Evolutionary conservation across 2,888 invertebrate species (phyloP).

Genomic region (Oegoconia quadripuncta): DNA sequence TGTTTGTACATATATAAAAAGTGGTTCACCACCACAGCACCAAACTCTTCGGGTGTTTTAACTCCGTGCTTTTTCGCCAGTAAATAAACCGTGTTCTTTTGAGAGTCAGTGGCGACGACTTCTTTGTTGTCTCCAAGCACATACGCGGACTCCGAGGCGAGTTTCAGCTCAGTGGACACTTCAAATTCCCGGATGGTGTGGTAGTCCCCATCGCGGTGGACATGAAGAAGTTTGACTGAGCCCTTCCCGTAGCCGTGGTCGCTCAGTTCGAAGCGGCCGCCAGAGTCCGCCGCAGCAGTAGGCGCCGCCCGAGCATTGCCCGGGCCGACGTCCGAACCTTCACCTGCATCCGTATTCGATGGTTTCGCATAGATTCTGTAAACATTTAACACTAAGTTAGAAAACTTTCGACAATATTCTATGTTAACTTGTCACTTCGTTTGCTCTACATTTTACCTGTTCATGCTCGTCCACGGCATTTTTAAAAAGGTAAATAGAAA

Average conservation of each 20-base stretch:
- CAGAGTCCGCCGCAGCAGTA: constrained; percentile 65
- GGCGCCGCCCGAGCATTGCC: constrained; percentile 30
- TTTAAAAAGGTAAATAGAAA: constrained; percentile 30
- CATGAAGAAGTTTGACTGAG: constrained; percentile 85
- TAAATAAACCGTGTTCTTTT: constrained; percentile 90
- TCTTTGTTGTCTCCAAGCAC: constrained; percentile 87
- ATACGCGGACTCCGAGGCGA: constrained; percentile 85
- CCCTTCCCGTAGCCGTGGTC: constrained; percentile 87
- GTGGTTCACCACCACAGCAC: constrained; percentile 84
- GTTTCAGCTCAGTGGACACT: constrained; percentile 83
- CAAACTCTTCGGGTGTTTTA: constrained; percentile 88
- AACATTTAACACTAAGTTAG: constrained; percentile 10
- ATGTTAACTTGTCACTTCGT: not conserved
- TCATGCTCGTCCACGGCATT: constrained; percentile 75
- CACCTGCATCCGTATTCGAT: constrained; percentile 60
- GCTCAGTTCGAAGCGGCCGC: constrained; percentile 79
- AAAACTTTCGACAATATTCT: not conserved
- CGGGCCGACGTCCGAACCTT: constrained; percentile 24
- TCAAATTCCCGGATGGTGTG: constrained; percentile 88
- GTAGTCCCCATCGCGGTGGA: constrained; percentile 81
- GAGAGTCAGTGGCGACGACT: constrained; percentile 90
- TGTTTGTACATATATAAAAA: constrained; percentile 88
- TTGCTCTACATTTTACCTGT: constrained; percentile 58
- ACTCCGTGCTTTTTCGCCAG: constrained; percentile 88
- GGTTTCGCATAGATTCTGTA: constrained; percentile 73